Evolutionary conservation across 2,113 vertebrate species (phyloP).

Genomic region (Hystrix cristata): DNA sequence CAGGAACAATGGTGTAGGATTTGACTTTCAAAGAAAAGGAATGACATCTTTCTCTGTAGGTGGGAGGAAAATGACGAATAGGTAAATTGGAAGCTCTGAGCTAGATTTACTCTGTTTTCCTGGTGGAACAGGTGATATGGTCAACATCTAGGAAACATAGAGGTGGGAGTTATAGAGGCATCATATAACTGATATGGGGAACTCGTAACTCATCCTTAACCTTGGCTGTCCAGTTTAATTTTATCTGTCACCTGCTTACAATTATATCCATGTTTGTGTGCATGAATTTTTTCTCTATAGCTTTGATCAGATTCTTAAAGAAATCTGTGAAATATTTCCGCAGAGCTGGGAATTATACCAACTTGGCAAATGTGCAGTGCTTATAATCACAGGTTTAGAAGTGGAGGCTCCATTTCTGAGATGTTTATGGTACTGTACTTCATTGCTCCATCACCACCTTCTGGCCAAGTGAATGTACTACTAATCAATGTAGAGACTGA

Average conservation of each 20-base stretch:
- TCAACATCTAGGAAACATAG: neutral
- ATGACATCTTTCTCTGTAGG: neutral
- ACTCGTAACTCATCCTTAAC: neutral
- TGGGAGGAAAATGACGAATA: neutral
- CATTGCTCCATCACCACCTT: constrained; percentile 40
- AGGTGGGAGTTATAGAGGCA: neutral
- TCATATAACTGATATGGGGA: neutral
- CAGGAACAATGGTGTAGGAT: neutral
- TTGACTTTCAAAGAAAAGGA: neutral
- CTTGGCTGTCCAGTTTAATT: neutral
- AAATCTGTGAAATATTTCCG: neutral
- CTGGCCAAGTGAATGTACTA: constrained; percentile 38
- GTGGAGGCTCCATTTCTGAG: neutral
- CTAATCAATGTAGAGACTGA: neutral
- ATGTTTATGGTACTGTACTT: neutral
- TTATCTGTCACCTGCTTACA: neutral
- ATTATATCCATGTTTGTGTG: neutral
- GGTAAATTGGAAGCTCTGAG: neutral
- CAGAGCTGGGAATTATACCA: neutral
- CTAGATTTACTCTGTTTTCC: neutral
- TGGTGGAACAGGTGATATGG: neutral
- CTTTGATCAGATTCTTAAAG: neutral
- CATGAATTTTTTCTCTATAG: neutral
- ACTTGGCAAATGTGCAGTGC: no score
- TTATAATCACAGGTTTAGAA: neutral